Percentiles rank a stretch among this genome's conserved stretches.
Conservation (phyloP, 2,888 invertebrate genomes). For the Dusona sp. region DNA sequence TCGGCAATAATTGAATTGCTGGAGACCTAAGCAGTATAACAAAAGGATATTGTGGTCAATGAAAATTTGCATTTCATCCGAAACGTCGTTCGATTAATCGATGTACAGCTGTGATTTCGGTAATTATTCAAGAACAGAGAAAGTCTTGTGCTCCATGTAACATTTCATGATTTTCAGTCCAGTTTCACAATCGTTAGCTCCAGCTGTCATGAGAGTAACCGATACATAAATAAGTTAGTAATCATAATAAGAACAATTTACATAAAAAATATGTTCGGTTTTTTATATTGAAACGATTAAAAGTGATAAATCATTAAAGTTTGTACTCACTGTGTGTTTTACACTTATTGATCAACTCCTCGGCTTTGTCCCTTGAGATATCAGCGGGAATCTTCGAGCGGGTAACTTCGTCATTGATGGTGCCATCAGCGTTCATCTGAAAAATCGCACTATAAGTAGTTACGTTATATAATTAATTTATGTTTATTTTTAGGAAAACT, state of each 20-base stretch:
- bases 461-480: background rate
- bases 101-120: background rate
- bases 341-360: conserved; percentile 73
- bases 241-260: background rate
- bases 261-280: background rate
- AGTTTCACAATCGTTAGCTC: conserved; percentile 60
- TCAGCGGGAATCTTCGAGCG: conserved; percentile 73
- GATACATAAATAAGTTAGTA: background rate
- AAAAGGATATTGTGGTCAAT: background rate
- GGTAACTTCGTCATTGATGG: conserved; percentile 73
- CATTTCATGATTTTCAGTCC: conserved; percentile 67
- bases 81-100: conserved; percentile 6
- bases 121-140: conserved; percentile 45
- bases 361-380: conserved; percentile 70
- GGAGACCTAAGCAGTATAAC: background rate
- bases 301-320: background rate
- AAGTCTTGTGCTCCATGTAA: conserved; percentile 62
- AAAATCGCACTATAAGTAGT: background rate
- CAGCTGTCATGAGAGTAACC: conserved; percentile 51
- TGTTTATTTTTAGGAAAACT: conserved; percentile 57
- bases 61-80: background rate
- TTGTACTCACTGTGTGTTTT: conserved; percentile 72
- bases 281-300: no score
- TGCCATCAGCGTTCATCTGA: conserved; percentile 76
- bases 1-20: background rate